Base-by-base conservation (phyloP, 1,140 invertebrate genomes). In the Bombus waltoni region DNA sequence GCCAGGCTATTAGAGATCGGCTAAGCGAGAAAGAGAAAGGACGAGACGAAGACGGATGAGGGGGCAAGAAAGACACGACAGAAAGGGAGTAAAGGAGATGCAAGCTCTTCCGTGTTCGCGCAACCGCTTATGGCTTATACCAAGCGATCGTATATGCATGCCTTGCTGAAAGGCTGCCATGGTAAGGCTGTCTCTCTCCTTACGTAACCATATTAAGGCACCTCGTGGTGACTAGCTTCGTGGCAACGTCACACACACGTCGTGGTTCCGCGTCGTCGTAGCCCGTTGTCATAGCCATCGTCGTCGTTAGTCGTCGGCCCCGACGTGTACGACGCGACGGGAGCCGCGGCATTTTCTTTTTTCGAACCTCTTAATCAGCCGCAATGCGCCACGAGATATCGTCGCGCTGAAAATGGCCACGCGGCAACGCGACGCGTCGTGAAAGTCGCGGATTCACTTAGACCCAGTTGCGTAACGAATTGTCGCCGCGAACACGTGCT, bases 51-150 rank as follows among this genome's bases (percentile, higher is more conserved):
- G 75, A 77, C 28, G 28, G 38, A 42, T 11, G 28, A 40, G 38
- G 5, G 6, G 35, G 6, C 75, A 18, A 38, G 47, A 65, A n/a
- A 76, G 35, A 75, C 62, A 75, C 22, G 84, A 65, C 28, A 65
- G 65, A 82, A 70, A 65, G 79, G 35, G 70, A 84, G 87, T 32
- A 40, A 75, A 42, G 57, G 81, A 87, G 86, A 84, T 22, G 59
- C 82, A 73, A 78, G 71, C 86, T 90, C 92, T 93, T 93, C 92
- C 92, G 92, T 90, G 92, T 93, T 93, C 89, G 89, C 90, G 92
- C 89, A 92, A 93, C 91, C 90, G 88, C 89, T 92, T 92, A 91
- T 86, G 86, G 90, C 59, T 85, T 85, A 91, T 87, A 86, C 81
- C 53, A 47, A 25, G 62, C 78, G 65, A 83, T 75, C 77, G 86